A percentile compares a stretch with the other conserved stretches of the same genome.
Evolutionary conservation across 2,797 vertebrate genomes (phyloP).

Genomic region (Megalops cyprinoides): DNA sequence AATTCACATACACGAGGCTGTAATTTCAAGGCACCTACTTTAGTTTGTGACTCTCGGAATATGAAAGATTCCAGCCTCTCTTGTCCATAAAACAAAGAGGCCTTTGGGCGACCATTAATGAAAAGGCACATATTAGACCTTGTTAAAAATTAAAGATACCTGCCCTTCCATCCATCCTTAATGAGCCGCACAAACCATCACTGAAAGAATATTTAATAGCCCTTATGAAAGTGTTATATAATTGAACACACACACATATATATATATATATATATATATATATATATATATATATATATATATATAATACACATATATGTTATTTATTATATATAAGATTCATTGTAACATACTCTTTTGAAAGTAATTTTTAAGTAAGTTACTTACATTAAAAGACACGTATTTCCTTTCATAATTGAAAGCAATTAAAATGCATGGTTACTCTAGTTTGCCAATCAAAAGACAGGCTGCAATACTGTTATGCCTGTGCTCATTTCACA

Average conservation of each 20-base stretch:
- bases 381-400: neutral
- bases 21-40: neutral
- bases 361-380: too few species aligned
- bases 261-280: neutral
- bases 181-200: conserved; percentile 9
- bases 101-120: conserved; percentile 5
- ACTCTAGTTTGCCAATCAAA: neutral
- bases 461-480: too few species aligned
- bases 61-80: conserved; percentile 2
- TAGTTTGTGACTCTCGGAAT: conserved; percentile 13
- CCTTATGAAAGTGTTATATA: conserved; percentile 5
- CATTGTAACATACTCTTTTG: neutral
- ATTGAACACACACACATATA: neutral
- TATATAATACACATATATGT: neutral
- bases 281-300: conserved; percentile 27
- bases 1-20: neutral
- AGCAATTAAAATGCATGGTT: neutral
- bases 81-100: neutral
- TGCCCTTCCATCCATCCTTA: conserved; percentile 11
- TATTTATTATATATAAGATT: neutral
- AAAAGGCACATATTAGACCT: conserved; percentile 17
- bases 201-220: neutral
- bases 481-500: neutral
- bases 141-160: conserved; percentile 25
- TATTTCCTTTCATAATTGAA: neutral